Base-by-base conservation (phyloP, 2,888 invertebrate species). In the Phengaris alcon region DNA sequence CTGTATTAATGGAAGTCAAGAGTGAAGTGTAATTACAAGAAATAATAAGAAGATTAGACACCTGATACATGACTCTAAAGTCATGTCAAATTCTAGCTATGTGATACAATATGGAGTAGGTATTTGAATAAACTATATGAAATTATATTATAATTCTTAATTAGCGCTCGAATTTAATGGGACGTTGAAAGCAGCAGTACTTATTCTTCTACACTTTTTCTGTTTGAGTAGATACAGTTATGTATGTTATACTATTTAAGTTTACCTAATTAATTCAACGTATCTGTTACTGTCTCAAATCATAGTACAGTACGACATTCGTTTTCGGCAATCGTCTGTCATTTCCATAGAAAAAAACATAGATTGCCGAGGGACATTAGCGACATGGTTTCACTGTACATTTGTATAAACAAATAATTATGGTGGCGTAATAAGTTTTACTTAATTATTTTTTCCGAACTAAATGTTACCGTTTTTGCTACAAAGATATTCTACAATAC, bases 91-190 rank as follows among this genome's bases (percentile, higher is more conserved):
- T 52, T 10, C 10, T 5, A 35, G 4, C 12, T 8, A 52, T 52
- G 12, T 52, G 52, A 52, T 52, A 52, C 10, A 8, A 1, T 52
- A 10, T 4, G 52, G 12, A 52, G 52, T 52, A 52, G 12, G 52
- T 12, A 52, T 9, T 52, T 8, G 7, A 52, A 52, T 52, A 12
- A 52, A 10, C 12, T 48, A 3, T 48, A 48, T 48, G 6, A 10
- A 9, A 59, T 22, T 35, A 12, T 22, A 22, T 22, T 52, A 10
- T 12, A 64, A 35, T 5, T 35, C 35, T 22, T 64, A 10, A 10
- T 64, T 64, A 64, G 64, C 64, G 64, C 59, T 59, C 64, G 64
- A 64, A 64, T 12, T 12, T 64, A 44, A 64, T 64, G 64, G 64
- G 15, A 64, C 35, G 64, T 44, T 64, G 44, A 10, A 64, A 64